Base-by-base conservation (phyloP, 2,888 invertebrate species). In the Hydrotaea cyrtoneurina region DNA sequence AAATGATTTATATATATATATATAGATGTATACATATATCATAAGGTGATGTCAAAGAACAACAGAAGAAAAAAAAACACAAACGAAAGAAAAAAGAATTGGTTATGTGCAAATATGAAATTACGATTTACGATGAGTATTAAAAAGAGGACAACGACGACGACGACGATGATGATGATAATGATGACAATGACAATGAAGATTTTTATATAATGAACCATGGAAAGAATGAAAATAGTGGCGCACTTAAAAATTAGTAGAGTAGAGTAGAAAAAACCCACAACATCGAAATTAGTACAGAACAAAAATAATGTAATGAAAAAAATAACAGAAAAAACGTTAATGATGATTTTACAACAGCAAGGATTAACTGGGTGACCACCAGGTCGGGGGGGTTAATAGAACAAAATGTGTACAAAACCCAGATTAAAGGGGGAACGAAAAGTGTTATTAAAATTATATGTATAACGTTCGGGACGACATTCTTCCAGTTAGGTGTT, bases 271-370 rank as follows among this genome's bases (percentile, higher is more conserved):
- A 19, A 69, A 69, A 69, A 69, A 69, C 23, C 46, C 69, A 69
- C 69, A 69, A 69, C 69, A 69, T 46, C 69, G 39, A 69, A 21
- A 21, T 69, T 19, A 66, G 31, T 43, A 36, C 3, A 43, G 46
- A n/a, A n/a, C n/a, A 31, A 31, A 31, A 31, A 31, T 31, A 31
- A 31, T 31, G 31, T n/a, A 31, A 69, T 69, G 31, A 17, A 17
- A 17, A 59, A n/a, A n/a, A n/a, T n/a, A n/a, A 59, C n/a, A 17
- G 19, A 62, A 62, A 62, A 26, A 36, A 31, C 17, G 0, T 13
- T 64, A 21, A 64, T 64, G 36, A 66, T 66, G 39, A 66, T n/a
- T n/a, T n/a, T n/a, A n/a, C n/a, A n/a, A n/a, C n/a, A n/a, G 17
- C 0, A 43, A 39, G 43, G 43, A 59, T 59, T 17, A 21, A 21